Evolutionary conservation across 2,888 invertebrate genomes (phyloP).

Genomic region (Ethmia dodecea): DNA sequence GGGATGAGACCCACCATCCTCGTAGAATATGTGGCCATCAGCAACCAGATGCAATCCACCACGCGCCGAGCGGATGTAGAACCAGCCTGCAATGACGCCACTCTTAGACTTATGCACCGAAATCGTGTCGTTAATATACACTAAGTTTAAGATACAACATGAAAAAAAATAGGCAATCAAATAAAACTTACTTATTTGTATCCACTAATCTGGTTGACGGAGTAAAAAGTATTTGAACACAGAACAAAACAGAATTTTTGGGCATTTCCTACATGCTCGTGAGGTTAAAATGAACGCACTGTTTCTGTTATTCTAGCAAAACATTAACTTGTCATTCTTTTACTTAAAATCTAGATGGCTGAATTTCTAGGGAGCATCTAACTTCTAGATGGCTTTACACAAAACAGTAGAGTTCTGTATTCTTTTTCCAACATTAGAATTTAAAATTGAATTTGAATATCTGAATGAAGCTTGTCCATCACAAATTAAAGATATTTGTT

Average conservation of each 20-base stretch:
- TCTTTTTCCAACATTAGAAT: too few relatives aligned
- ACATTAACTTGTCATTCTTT: conserved; percentile 22
- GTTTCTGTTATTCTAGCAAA: conserved; percentile 10
- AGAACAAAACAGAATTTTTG: too few relatives aligned
- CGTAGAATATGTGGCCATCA: conserved; percentile 70
- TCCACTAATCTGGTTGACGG: background rate
- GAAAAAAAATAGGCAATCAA: background rate
- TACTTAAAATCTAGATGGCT: conserved; percentile 49
- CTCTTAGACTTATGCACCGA: conserved; percentile 23
- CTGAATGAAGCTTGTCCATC: too few relatives aligned
- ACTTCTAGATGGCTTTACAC: conserved; percentile 49
- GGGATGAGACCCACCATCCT: conserved; percentile 69
- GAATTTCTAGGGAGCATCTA: conserved; percentile 26
- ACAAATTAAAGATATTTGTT: too few relatives aligned
- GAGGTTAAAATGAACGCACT: background rate
- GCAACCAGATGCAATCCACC: conserved; percentile 68
- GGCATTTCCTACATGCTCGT: too few relatives aligned
- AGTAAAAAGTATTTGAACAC: too few relatives aligned
- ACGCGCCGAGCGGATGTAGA: conserved; percentile 69
- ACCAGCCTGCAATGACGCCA: conserved; percentile 60
- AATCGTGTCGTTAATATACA: background rate
- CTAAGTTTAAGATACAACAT: too few relatives aligned
- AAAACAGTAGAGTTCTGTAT: too few relatives aligned
- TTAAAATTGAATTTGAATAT: too few relatives aligned
- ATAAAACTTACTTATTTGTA: background rate